Evolutionary conservation across 2,797 vertebrate genomes (phyloP).

Genomic region (Pseudocheirus occidentalis): DNA sequence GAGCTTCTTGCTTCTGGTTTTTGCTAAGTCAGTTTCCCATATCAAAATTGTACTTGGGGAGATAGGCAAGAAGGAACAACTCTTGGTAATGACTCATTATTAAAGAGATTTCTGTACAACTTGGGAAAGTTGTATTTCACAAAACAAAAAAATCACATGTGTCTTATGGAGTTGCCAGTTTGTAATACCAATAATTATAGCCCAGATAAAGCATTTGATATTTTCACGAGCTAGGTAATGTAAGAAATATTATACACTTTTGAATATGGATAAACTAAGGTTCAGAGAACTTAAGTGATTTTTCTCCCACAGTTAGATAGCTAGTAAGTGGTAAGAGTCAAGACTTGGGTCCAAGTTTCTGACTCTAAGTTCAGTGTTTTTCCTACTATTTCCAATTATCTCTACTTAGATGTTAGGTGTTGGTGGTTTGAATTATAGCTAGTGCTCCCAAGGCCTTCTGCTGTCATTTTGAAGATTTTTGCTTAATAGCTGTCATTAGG

Average conservation of each 20-base stretch:
- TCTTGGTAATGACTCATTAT: background rate
- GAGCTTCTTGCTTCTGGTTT: slow-evolving; percentile 11
- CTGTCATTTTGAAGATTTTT: background rate
- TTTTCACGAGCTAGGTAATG: background rate
- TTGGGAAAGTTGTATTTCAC: background rate
- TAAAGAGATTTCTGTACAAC: background rate
- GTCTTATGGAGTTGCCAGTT: background rate
- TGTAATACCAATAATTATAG: background rate
- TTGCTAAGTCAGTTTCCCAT: slow-evolving; percentile 14
- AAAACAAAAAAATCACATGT: background rate
- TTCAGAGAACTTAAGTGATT: background rate
- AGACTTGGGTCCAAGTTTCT: background rate
- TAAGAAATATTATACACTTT: background rate
- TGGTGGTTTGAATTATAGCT: background rate
- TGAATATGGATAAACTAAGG: background rate
- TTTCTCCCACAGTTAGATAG: background rate
- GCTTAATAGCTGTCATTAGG: slow-evolving; percentile 7
- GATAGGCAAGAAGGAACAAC: background rate
- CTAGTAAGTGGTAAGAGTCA: background rate
- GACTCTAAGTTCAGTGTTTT: background rate
- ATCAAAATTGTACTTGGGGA: slow-evolving; percentile 44
- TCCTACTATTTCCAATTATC: background rate
- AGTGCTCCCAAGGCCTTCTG: background rate
- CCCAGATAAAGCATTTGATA: background rate
- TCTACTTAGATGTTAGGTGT: background rate